Evolutionary conservation across 1,140 invertebrate species (phyloP), one percentile per base, ranked within the genome.

Genomic region (Dreissena polymorpha): DNA sequence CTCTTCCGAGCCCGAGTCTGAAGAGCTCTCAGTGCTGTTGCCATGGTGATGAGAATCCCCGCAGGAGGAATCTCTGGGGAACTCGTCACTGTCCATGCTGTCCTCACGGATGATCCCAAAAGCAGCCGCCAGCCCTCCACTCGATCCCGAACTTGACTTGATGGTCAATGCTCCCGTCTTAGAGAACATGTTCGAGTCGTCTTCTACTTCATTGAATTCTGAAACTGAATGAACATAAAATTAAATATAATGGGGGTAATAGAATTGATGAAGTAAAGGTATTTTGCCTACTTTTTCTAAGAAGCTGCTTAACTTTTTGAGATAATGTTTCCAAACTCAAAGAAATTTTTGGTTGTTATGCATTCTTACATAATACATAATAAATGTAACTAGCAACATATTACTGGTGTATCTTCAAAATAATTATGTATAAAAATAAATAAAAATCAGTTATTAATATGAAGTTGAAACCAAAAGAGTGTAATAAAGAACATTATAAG

Each of bases 81-180:
- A 89, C 23, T 90, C 88, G 75, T 91, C 89, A 84, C 89, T 91
- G 71, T 91, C 90, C 6, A 87, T 49, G 77, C 89, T 90, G 65
- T 88, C 89, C n/a, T 90, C 87, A 16, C 88, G 85, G 77, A 87
- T 88, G 18, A 91, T 86, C 23, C 90, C 89, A 21, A 93, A 82
- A 0, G 91, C 91, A 18, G 89, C 90, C 6, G 90, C 88, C 12
- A 92, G 79, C 10, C 91, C 91, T 6, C 91, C 91, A 87, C 91
- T 92, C 8, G 91, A 92, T 18, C 90, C 88, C 25, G 91, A 92
- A 55, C 90, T 91, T 73, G 91, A 92, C 67, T 90, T 92, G 64
- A 93, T 93, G 5, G 92, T 93, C 27, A 92, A 86, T 13, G 91
- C 92, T 51, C 91, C 90, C 39, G 92, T 93, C 78, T 90, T 90